Evolutionary conservation across 2,113 vertebrate genomes (phyloP), one percentile per base, ranked within the genome.

Genomic region (Saiga tatarica): DNA sequence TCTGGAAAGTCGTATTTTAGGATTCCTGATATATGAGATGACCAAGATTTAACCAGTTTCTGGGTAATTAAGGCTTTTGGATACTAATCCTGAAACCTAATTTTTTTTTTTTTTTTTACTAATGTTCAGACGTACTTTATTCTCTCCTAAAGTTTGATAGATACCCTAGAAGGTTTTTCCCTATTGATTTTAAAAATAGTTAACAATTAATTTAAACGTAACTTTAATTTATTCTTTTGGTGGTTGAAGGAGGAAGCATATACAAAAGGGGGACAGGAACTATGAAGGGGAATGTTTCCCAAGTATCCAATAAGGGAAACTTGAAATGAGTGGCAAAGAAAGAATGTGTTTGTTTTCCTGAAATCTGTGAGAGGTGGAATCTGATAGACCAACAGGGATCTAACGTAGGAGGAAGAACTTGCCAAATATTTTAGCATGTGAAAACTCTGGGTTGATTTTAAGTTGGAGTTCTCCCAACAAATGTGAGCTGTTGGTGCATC

Each of bases 151-250:
- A 83, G 52, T 21, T 67, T 87, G 42, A 47, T 13, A 26, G 19
- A 76, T 10, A 23, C 13, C 15, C 45, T 45, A 50, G 7, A 45
- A 7, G 12, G 17, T 71, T 83, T 57, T 42, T 17, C 17, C 19
- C 36, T 21, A 28, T 25, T 84, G 90, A 19, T 67, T 92, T 92
- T 8, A 25, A 81, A 59, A 50, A 79, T 60, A 91, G 39, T 60
- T 53, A 45, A 67, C 89, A 84, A 30, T n/a, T 50, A 82, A 8
- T 76, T 52, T 33, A 90, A 60, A 62, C 5, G 6, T 52, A 64
- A 45, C 28, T 95, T 95, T 59, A 28, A 78, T 90, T 91, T 91
- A 57, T 78, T 89, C 60, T 89, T 87, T 86, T 86, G 59, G 33
- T 60, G 28, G 42, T 52, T 59, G 17, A 93, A 60, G 86, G 50